Percentiles rank a stretch among this genome's conserved stretches.
phyloP scores from a whole-genome alignment of 92 coral and sea anemone species.

The Umimayanthus kanabou region DNA sequence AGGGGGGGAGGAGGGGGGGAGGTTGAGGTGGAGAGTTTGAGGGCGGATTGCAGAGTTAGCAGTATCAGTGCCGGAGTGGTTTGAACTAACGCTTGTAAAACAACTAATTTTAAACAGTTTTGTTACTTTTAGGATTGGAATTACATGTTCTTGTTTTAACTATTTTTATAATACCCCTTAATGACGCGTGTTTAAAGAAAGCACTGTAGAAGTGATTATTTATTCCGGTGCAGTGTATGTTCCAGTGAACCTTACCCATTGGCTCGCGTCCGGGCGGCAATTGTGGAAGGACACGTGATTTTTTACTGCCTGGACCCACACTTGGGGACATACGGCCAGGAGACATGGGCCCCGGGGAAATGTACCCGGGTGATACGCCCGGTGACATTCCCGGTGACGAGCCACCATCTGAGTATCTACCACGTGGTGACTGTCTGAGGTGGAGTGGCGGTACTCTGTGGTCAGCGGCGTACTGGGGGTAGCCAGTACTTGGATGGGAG shows the following conservation, averaged over 20 bases:
- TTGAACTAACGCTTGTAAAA: no score
- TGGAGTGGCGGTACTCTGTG: conserved; percentile 82
- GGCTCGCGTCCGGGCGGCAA: conserved; percentile 88
- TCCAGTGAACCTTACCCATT: conserved; percentile 73
- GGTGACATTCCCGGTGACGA: conserved; percentile 86
- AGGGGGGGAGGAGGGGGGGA: no score
- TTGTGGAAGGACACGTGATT: conserved; percentile 90
- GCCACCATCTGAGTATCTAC: conserved; percentile 79
- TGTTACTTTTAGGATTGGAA: no score
- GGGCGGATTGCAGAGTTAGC: no score
- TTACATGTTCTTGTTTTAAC: no score
- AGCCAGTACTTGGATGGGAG: conserved; percentile 69
- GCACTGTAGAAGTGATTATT: no score
- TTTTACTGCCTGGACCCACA: conserved; percentile 88
- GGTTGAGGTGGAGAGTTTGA: no score
- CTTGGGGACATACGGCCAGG: conserved; percentile 94
- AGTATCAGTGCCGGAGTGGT: no score
- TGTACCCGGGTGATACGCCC: conserved; percentile 78
- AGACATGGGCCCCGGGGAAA: conserved; percentile 85
- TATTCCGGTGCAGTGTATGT: background rate
- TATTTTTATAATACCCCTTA: no score
- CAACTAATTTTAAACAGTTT: no score
- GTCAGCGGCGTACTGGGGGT: conserved; percentile 83
- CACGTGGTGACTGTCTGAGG: conserved; percentile 79
- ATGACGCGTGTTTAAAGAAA: no score